A percentile compares a stretch with the other conserved stretches of the same genome.
phyloP scores from a whole-genome alignment of 2,797 vertebrate genomes.

The Propithecus perrieri region DNA sequence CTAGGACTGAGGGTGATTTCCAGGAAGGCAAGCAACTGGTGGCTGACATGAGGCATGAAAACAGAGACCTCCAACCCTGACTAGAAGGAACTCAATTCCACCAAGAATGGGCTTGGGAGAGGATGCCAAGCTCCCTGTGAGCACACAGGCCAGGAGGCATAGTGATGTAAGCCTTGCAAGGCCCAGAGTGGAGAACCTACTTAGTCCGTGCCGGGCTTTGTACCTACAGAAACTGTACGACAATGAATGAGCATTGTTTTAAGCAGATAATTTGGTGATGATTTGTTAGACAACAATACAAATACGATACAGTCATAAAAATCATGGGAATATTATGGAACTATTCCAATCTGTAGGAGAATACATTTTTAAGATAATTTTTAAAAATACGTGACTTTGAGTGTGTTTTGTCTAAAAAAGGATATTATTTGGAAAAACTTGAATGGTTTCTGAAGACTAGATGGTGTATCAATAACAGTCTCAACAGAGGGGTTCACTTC shows the following conservation, averaged over 20 bases:
- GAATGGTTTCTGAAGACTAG: not conserved
- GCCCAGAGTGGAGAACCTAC: too few species aligned
- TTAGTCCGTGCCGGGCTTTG: not conserved
- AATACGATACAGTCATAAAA: not conserved
- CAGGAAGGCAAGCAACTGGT: not conserved
- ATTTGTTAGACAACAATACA: not conserved
- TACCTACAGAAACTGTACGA: not conserved
- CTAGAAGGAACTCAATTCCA: not conserved
- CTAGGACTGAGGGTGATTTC: not conserved
- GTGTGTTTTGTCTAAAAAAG: not conserved
- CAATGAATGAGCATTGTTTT: not conserved
- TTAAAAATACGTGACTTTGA: not conserved
- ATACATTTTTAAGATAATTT: not conserved
- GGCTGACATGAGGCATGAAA: not conserved
- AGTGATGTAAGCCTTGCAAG: not conserved
- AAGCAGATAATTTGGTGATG: not conserved
- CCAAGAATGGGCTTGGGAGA: not conserved
- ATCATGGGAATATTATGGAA: not conserved
- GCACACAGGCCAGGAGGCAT: rapidly evolving
- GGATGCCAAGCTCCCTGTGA: rapidly evolving
- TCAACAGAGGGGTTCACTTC: not conserved
- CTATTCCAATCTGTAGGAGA: not conserved
- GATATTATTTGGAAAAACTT: not conserved
- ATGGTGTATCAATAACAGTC: not conserved
- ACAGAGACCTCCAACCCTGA: too few species aligned